These are phyloP conservation scores for Orchesellides sinensis DNA, from an alignment of 2,888 invertebrate species.

Conservation along the genomic window DNA sequence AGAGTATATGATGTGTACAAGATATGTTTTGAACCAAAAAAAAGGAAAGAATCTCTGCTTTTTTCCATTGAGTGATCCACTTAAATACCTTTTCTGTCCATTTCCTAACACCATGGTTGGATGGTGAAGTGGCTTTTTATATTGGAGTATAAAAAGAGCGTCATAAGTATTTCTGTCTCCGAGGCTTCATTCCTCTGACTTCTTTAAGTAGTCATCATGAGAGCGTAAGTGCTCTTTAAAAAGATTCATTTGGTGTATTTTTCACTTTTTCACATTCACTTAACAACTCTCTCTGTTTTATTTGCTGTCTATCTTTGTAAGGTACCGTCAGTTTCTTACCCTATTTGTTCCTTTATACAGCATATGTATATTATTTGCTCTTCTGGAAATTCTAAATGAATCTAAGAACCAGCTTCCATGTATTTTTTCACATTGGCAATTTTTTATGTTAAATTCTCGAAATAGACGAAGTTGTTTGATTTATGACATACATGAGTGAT, in stretches of 20 bases:
- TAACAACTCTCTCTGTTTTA: not conserved
- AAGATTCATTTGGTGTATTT: slow-evolving; percentile 34
- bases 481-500: too few relatives aligned
- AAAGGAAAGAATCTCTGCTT: not conserved
- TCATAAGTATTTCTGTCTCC: slow-evolving; percentile 16
- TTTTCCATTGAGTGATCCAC: slow-evolving; percentile 59
- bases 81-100: slow-evolving; percentile 61
- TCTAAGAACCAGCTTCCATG: not conserved
- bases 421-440: not conserved
- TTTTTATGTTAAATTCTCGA: too few relatives aligned
- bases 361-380: not conserved
- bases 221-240: slow-evolving; percentile 51
- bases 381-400: not conserved
- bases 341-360: not conserved
- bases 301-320: not conserved
- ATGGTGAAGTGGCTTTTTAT: not conserved
- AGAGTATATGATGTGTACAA: slow-evolving; percentile 6
- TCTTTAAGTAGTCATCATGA: slow-evolving; percentile 50
- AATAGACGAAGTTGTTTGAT: too few relatives aligned
- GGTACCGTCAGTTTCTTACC: not conserved
- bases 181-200: slow-evolving; percentile 44
- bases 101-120: slow-evolving; percentile 25
- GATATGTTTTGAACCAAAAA: slow-evolving; percentile 12
- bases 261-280: slow-evolving; percentile 8
- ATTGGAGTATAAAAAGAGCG: not conserved